Evolutionary conservation across 2,113 vertebrate genomes (phyloP).

Genomic region (Sander lucioperca): DNA sequence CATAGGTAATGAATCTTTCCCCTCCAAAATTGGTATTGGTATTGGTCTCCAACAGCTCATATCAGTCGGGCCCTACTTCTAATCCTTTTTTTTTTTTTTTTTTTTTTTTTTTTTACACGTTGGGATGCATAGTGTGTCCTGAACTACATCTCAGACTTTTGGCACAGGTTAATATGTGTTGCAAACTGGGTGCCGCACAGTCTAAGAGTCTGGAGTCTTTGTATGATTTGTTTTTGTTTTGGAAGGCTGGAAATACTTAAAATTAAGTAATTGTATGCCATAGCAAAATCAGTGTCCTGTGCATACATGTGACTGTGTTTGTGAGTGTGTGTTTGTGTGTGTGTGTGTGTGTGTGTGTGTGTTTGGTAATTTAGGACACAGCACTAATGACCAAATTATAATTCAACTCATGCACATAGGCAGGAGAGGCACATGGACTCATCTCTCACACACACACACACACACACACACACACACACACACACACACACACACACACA

Average conservation of each 20-base stretch:
- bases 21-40: no score
- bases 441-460: constrained; percentile 14
- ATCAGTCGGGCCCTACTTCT: no score
- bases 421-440: constrained; percentile 48
- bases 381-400: constrained; percentile 77
- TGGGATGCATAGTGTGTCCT: neutral
- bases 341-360: constrained; percentile 26
- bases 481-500: constrained; percentile 9
- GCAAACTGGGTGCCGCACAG: neutral
- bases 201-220: neutral
- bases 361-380: constrained; percentile 57
- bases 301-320: constrained; percentile 14
- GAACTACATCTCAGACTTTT: neutral
- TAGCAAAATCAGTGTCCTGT: constrained; percentile 47
- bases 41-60: no score
- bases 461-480: constrained; percentile 19
- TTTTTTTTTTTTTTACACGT: neutral
- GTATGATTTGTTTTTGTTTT: neutral
- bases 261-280: neutral
- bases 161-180: no score
- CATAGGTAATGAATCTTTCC: no score
- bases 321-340: no score
- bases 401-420: constrained; percentile 76
- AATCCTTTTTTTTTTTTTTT: no score
- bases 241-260: neutral